These are phyloP conservation scores for Chrysotoxum bicinctum DNA, from an alignment of 2,888 invertebrate genomes.

Conservation along the genomic window DNA sequence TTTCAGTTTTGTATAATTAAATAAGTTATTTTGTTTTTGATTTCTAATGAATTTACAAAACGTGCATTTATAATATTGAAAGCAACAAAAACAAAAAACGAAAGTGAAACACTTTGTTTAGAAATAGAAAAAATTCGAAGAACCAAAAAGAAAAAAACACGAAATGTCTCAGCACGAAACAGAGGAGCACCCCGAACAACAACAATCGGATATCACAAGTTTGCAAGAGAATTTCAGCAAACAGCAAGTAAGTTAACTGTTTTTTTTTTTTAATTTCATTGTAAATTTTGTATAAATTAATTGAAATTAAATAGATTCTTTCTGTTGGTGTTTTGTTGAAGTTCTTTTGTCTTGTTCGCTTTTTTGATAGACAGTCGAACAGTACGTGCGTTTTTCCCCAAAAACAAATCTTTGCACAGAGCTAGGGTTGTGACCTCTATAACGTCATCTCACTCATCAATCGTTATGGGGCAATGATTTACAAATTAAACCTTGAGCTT, in stretches of 20 bases:
- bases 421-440: not conserved
- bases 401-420: not conserved
- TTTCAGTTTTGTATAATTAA: constrained; percentile 69
- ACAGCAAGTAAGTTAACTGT: constrained; percentile 74
- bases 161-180: constrained; percentile 61
- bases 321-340: not conserved
- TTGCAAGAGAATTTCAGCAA: constrained; percentile 76
- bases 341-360: not conserved
- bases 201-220: constrained; percentile 73
- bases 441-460: not conserved
- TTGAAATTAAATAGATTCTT: not conserved
- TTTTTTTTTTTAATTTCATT: not conserved
- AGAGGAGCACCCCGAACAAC: constrained; percentile 57
- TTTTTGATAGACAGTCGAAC: not conserved
- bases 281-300: not conserved
- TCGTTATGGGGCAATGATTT: not conserved
- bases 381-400: not conserved
- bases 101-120: constrained; percentile 14
- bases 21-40: constrained; percentile 4
- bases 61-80: constrained; percentile 52
- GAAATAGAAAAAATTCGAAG: constrained; percentile 3
- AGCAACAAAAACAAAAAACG: constrained; percentile 26
- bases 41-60: constrained; percentile 43
- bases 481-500: not conserved
- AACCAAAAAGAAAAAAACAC: constrained; percentile 19